Percentiles rank a stretch among this genome's conserved stretches.
These are phyloP conservation scores for Phaenicophaeus curvirostris DNA, from an alignment of 2,797 vertebrate genomes.

Conservation along the genomic window DNA sequence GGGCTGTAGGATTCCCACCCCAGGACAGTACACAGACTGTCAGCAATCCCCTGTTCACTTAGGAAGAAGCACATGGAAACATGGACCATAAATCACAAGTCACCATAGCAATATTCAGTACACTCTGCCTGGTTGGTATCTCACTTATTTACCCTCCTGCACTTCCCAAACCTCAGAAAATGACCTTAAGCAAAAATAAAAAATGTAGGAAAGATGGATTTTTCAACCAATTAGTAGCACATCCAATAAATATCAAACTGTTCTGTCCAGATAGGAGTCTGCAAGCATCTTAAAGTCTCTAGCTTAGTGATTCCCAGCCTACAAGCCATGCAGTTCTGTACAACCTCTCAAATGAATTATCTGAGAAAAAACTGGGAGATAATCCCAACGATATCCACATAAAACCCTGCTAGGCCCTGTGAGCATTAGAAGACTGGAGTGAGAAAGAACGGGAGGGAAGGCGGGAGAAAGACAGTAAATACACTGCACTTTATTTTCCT, in stretches of 20 bases:
- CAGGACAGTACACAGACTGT: background rate
- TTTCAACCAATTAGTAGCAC: conserved; percentile 59
- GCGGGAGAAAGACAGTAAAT: background rate
- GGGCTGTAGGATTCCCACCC: background rate
- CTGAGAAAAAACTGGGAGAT: conserved; percentile 52
- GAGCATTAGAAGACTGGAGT: conserved; percentile 1
- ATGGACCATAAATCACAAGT: rapidly evolving
- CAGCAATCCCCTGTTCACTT: background rate
- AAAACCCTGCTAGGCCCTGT: conserved; percentile 20
- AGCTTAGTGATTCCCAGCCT: conserved; percentile 22
- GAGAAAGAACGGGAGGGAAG: background rate
- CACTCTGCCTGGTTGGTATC: background rate
- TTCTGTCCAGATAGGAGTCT: conserved; percentile 36
- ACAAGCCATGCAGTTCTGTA: background rate
- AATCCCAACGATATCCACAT: conserved; percentile 55
- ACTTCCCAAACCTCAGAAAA: conserved; percentile 33
- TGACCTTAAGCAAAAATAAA: background rate
- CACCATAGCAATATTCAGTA: background rate
- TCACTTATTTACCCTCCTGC: background rate
- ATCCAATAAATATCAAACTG: conserved; percentile 63
- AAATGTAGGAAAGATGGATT: conserved; percentile 41
- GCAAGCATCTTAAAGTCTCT: background rate
- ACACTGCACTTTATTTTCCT: conserved; percentile 13
- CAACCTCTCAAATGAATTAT: conserved; percentile 64
- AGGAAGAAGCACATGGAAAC: background rate